These are phyloP conservation scores for Aromia moschata DNA, from an alignment of 2,888 invertebrate genomes.

Conservation along the genomic window DNA sequence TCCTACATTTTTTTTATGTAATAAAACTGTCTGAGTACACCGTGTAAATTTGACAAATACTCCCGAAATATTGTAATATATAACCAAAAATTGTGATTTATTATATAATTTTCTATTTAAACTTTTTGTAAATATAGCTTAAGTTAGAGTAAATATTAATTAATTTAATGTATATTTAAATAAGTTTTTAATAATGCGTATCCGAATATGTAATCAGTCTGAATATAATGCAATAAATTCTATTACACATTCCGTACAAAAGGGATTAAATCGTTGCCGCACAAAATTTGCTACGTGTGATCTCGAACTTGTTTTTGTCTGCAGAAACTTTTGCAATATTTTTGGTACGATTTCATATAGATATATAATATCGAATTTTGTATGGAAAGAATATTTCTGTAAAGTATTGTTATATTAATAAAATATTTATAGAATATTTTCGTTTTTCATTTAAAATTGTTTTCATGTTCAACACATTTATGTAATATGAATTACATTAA, in stretches of 20 bases:
- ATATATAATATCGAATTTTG: slow-evolving; percentile 26
- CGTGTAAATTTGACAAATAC: slow-evolving; percentile 31
- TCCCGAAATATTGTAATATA: slow-evolving; percentile 34
- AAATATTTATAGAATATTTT: slow-evolving; percentile 2
- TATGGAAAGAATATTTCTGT: slow-evolving; percentile 17
- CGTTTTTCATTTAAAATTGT: too few species aligned
- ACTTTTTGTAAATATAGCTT: slow-evolving; percentile 27
- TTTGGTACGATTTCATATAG: slow-evolving; percentile 29
- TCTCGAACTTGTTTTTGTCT: slow-evolving; percentile 17
- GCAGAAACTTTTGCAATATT: slow-evolving; percentile 24
- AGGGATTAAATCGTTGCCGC: slow-evolving; percentile 1
- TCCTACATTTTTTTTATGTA: slow-evolving; percentile 7
- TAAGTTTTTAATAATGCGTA: slow-evolving; percentile 9
- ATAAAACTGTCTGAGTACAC: slow-evolving; percentile 11
- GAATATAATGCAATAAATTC: slow-evolving; percentile 14
- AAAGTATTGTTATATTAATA: slow-evolving; percentile 24
- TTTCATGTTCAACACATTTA: too few species aligned
- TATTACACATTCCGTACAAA: slow-evolving; percentile 22
- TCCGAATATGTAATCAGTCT: slow-evolving; percentile 4
- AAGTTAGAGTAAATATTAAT: slow-evolving; percentile 22
- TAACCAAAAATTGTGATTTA: slow-evolving; percentile 39
- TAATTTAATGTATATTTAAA: slow-evolving; percentile 22
- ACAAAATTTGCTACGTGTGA: slow-evolving; percentile 24
- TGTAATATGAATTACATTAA: too few species aligned
- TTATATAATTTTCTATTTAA: slow-evolving; percentile 36